phyloP scores from a whole-genome alignment of 2,797 vertebrate species.

The Thaleichthys pacificus region DNA sequence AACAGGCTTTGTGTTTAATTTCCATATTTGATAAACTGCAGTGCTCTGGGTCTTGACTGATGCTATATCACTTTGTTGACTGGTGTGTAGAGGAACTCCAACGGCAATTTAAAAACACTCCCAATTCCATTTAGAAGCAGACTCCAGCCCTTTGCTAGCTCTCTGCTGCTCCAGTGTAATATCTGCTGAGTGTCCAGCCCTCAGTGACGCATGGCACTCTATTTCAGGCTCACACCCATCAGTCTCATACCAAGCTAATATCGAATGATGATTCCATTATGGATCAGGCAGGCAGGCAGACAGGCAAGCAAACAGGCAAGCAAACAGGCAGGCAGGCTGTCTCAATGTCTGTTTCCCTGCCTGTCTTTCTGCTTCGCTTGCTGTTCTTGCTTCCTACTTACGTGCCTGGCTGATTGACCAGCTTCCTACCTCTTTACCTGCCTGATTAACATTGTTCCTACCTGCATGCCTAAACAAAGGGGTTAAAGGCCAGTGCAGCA shows the following conservation, averaged over 20 bases:
- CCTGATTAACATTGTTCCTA: too few relatives aligned
- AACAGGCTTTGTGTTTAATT: conserved; percentile 8
- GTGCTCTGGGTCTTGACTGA: conserved; percentile 29
- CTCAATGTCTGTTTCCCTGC: neutral
- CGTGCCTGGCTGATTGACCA: too few relatives aligned
- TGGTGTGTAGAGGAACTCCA: conserved; percentile 13
- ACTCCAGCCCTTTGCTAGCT: neutral
- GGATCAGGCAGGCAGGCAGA: conserved; percentile 32
- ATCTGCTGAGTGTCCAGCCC: conserved; percentile 63
- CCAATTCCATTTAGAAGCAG: too few relatives aligned
- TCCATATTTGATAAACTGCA: neutral
- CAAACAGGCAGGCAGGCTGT: neutral
- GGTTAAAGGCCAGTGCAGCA: too few relatives aligned
- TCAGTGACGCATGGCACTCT: conserved; percentile 69
- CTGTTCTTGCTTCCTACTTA: too few relatives aligned
- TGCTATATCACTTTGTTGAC: conserved; percentile 20
- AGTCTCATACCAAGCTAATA: conserved; percentile 65
- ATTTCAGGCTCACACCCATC: conserved; percentile 63
- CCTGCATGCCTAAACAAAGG: too few relatives aligned
- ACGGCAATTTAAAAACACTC: too few relatives aligned
- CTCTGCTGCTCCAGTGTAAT: conserved; percentile 61
- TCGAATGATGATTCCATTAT: conserved; percentile 54
- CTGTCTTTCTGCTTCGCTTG: neutral
- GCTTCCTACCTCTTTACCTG: neutral
- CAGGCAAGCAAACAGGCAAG: neutral